Percentiles rank a stretch among this genome's conserved stretches.
Conservation (phyloP, 2,797 vertebrate genomes). For the Pteronotus mesoamericanus region DNA sequence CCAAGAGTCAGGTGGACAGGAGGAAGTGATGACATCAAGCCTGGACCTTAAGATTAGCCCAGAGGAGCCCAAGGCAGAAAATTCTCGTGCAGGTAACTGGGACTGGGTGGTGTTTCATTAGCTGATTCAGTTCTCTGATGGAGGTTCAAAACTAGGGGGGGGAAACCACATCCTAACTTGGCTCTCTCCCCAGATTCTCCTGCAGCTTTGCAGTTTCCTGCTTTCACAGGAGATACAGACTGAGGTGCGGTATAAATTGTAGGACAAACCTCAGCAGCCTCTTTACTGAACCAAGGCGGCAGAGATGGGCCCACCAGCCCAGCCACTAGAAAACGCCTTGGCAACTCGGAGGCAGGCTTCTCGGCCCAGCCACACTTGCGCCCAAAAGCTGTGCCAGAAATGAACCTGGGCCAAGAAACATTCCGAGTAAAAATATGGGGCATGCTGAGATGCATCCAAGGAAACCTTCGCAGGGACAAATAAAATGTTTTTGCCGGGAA, state of each 20-base stretch:
- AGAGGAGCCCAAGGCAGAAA: neutral
- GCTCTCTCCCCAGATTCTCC: neutral
- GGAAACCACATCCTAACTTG: neutral
- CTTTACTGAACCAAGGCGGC: neutral
- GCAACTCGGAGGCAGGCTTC: neutral
- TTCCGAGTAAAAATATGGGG: neutral
- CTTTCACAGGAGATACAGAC: neutral
- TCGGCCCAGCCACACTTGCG: neutral
- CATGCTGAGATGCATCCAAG: neutral
- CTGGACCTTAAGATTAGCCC: neutral
- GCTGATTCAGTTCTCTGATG: neutral
- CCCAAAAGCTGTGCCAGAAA: neutral
- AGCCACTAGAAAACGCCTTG: neutral
- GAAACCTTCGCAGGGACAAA: slow-evolving; percentile 14
- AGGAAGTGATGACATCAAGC: neutral
- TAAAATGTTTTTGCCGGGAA: slow-evolving; percentile 37
- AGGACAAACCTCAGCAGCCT: neutral
- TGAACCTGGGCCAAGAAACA: neutral
- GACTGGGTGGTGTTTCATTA: neutral
- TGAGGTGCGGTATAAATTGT: neutral
- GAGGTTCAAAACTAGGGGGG: neutral
- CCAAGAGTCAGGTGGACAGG: neutral
- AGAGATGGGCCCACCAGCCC: neutral
- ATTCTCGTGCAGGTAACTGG: neutral
- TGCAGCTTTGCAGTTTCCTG: neutral